Percentiles rank a stretch among this genome's conserved stretches.
Conservation (phyloP, 2,113 vertebrate species). For the Amia ocellicauda region DNA sequence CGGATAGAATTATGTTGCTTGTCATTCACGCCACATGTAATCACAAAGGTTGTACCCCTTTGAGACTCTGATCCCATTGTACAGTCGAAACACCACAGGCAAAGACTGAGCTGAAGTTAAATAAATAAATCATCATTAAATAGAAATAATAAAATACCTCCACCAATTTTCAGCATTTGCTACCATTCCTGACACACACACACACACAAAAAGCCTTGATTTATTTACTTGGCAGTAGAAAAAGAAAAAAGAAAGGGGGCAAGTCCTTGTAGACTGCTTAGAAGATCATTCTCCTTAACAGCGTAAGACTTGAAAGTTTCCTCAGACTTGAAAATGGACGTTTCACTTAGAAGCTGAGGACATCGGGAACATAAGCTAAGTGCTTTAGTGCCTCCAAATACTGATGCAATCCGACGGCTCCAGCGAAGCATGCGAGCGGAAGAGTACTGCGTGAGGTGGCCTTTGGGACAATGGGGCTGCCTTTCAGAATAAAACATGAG, state of each 20-base stretch:
- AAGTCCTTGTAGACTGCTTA: slow-evolving; percentile 24
- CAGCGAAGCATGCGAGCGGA: slow-evolving; percentile 55
- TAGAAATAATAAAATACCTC: too few relatives aligned
- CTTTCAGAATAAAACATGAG: slow-evolving; percentile 71
- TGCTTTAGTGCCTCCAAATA: slow-evolving; percentile 49
- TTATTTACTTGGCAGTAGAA: not conserved
- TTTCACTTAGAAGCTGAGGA: slow-evolving; percentile 62
- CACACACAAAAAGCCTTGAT: not conserved
- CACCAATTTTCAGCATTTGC: too few relatives aligned
- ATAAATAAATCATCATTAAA: too few relatives aligned
- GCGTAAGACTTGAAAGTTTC: slow-evolving; percentile 52
- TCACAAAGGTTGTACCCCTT: too few relatives aligned
- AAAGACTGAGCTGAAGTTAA: too few relatives aligned
- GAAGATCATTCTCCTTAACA: slow-evolving; percentile 22
- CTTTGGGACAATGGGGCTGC: slow-evolving; percentile 61
- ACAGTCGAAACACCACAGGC: too few relatives aligned
- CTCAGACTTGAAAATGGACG: slow-evolving; percentile 53
- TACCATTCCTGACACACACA: too few relatives aligned
- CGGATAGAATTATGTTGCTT: too few relatives aligned
- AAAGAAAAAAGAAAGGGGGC: not conserved
- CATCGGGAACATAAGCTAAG: slow-evolving; percentile 54
- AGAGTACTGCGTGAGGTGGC: slow-evolving; percentile 65
- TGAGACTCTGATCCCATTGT: too few relatives aligned
- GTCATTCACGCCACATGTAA: too few relatives aligned
- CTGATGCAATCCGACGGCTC: slow-evolving; percentile 52